Evolutionary conservation across 2,797 vertebrate genomes (phyloP).

Genomic region (Simalia tracyae): DNA sequence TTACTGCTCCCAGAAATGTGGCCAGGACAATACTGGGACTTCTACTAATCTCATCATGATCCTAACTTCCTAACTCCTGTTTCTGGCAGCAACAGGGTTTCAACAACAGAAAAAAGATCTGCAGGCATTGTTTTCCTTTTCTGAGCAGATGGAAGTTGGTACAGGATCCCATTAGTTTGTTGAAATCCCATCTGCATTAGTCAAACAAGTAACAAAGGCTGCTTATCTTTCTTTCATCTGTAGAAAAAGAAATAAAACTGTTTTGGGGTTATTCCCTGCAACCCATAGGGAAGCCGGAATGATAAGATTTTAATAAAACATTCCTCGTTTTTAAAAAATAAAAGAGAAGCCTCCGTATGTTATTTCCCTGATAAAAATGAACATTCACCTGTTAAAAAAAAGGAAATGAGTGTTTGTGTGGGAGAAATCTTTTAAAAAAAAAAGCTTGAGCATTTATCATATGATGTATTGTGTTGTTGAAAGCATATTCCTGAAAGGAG

Average conservation of each 20-base stretch:
- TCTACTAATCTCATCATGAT: neutral
- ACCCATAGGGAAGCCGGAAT: neutral
- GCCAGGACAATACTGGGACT: neutral
- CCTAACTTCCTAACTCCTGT: neutral
- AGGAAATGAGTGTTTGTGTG: neutral
- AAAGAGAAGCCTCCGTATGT: neutral
- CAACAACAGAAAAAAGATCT: neutral
- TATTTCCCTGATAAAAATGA: neutral
- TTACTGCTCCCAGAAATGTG: neutral
- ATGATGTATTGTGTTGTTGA: neutral
- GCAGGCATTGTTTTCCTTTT: neutral
- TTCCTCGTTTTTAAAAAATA: neutral
- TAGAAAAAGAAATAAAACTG: neutral
- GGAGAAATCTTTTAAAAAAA: neutral
- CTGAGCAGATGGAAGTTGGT: neutral
- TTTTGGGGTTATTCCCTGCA: neutral
- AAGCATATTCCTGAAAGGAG: neutral
- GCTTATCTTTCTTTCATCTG: neutral
- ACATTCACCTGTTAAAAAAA: neutral
- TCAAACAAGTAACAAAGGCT: neutral
- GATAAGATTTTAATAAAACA: neutral
- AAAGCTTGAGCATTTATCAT: neutral
- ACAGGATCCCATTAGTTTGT: neutral
- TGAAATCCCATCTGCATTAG: neutral
- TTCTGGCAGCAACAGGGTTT: neutral